Evolutionary conservation across 2,113 vertebrate species (phyloP), one percentile per base, ranked within the genome.

Genomic region (Bubo scandiacus): DNA sequence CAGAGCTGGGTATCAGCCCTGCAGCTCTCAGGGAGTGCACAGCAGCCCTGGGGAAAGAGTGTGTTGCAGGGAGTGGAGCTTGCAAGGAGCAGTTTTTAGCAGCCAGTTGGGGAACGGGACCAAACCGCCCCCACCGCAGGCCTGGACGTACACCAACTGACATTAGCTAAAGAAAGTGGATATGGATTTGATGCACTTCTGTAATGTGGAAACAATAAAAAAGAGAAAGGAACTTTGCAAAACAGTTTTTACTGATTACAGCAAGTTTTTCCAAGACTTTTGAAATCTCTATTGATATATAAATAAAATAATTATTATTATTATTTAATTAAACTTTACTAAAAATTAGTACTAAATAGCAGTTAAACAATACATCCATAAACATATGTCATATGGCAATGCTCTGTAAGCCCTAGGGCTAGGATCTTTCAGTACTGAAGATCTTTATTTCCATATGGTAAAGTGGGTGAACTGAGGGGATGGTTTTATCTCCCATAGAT

Each of bases 31-130:
- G 57, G 61, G 88, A 21, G 10, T 45, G 4, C 30, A 12, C 1
- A 25, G 49, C 6, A 81, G 63, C 30, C 0, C 0, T 23, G 21
- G 47, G 5, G 9, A 59, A 22, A 0, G 4, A 70, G 17, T 1
- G 8, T 0, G 0, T 5, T 43, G 45, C 45, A 29, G 40, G 47
- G 32, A 79, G 9, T 1, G 11, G 58, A 72, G 43, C 10, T 77
- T n/a, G 19, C 40, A 68, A 57, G 49, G 27, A 88, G 11, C 27
- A 14, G 22, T n/a, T 43, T 90, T 96, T 43, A 87, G 63, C 94
- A 94, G 81, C 78, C 81, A 73, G 45, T 0, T 80, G 58, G 58
- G 87, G 43, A 94, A 80, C 0, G 1, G 51, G 43, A 94, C 57
- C 78, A 94, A 92, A 72, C 52, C 5, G 0, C 49, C 30, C 59